Evolutionary conservation across 37 sponge, comb jelly and placozoan genomes (phyloP), one percentile per base, ranked within the genome.

Genomic region (Halisarca cf. caerulea): DNA sequence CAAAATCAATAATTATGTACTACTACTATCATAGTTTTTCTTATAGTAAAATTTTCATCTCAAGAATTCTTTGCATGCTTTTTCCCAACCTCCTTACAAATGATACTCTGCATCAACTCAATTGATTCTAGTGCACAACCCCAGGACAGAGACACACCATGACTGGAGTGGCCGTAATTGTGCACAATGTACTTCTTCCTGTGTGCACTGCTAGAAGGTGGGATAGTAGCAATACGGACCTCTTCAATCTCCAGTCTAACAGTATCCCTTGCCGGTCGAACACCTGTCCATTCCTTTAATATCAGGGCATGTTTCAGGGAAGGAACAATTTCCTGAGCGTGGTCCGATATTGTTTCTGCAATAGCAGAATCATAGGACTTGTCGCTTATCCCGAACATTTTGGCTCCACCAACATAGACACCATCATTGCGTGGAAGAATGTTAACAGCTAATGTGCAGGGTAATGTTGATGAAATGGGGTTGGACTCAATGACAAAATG

Each of bases 131-230:
- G 5, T 2, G 90, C 90, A 89, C 90, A 89, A 0, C 90, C 90
- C 85, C 85, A 85, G 6, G 40, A 43, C 7, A 89, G 23, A 38
- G 82, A 45, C 6, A 89, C 24, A 5, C 85, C 90, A 17, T 35
- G 33, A 9, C 85, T 81, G 20, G 79, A 83, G 53, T 88, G 89
- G 0, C 89, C 89, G 58, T 88, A 88, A 59, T 77, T 75, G 51
- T 88, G 89, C 28, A 88, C 58, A 33, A 89, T 27, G 25, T 27
- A 59, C 60, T 5, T 59, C 1, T 59, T n/a, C n/a, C n/a, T n/a
- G n/a, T n/a, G n/a, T n/a, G n/a, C n/a, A n/a, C n/a, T n/a, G n/a
- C n/a, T n/a, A n/a, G n/a, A n/a, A n/a, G n/a, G n/a, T n/a, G n/a
- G n/a, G n/a, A n/a, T n/a, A n/a, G n/a, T n/a, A n/a, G n/a, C n/a